A percentile compares a stretch with the other conserved stretches of the same genome.
These are phyloP conservation scores for Tenrec ecaudatus DNA, from an alignment of 2,113 vertebrate genomes.

Conservation along the genomic window DNA sequence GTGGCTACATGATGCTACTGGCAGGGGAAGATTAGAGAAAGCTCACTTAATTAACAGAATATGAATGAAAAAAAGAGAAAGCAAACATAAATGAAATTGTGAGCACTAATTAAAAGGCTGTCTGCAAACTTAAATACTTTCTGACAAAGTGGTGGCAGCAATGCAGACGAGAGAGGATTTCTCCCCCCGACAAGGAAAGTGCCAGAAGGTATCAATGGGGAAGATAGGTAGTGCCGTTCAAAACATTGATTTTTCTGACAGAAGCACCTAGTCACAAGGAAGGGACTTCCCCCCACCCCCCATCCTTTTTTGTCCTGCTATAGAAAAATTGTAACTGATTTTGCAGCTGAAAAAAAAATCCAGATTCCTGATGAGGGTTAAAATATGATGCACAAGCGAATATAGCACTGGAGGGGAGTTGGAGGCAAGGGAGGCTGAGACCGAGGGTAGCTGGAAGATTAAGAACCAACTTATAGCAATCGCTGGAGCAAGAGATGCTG, in stretches of 20 bases:
- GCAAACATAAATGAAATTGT: constrained; percentile 97
- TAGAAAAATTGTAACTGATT: constrained; percentile 82
- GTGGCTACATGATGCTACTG: constrained; percentile 98
- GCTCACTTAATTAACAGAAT: constrained; percentile 99
- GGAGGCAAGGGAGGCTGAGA: background rate
- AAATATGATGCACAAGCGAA: constrained; percentile 81
- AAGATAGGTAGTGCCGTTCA: constrained; percentile 83
- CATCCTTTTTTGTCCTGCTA: constrained; percentile 28
- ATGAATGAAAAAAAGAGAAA: constrained; percentile 95
- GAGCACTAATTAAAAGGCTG: constrained; percentile 98
- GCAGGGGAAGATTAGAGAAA: constrained; percentile 98
- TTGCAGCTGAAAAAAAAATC: constrained; percentile 69
- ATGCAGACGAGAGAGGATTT: constrained; percentile 87
- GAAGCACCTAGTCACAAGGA: constrained; percentile 73
- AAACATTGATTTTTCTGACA: constrained; percentile 87
- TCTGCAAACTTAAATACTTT: constrained; percentile 95
- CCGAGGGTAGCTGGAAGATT: background rate
- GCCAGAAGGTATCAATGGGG: constrained; percentile 84
- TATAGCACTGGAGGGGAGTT: constrained; percentile 60
- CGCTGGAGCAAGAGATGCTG: constrained; percentile 81
- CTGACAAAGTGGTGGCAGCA: constrained; percentile 93
- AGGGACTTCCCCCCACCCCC: constrained; percentile 67
- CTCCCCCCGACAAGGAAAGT: constrained; percentile 86
- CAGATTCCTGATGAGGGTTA: constrained; percentile 78
- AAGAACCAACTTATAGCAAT: constrained; percentile 70